Base-by-base conservation (phyloP, 2,797 vertebrate species). In the Channa striata region DNA sequence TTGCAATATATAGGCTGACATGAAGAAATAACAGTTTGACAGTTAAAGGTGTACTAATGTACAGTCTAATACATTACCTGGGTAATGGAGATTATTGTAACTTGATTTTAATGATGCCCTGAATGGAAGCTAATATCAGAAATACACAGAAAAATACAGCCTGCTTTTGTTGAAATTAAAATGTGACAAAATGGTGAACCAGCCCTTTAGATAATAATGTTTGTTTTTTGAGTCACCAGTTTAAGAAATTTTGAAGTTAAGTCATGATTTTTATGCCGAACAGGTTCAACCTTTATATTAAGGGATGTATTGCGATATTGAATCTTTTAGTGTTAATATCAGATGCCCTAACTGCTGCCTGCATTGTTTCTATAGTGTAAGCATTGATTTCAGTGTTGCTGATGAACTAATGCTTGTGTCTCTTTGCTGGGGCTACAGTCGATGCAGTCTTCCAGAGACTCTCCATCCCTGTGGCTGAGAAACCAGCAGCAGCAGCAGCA, bases 361-460 rank as follows among this genome's bases (percentile, higher is more conserved):
- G 44, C 20, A 34, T 19, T 76, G 63, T 68, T 80, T 40, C 67
- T 69, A 54, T 68, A 50, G 54, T 84, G 43, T 60, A 54, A 48
- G 44, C 80, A 71, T 74, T 82, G 76, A 81, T 87, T 56, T 48
- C 14, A 65, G 77, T 50, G 19, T 39, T 77, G 75, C 72, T 87
- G 71, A 73, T 82, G 64, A 75, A 76, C 72, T 82, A 67, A 86
- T 68, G 21, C 61, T 73, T 3, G 21, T 81, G 58, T 90, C 64
- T 89, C 53, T 76, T 70, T 88, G 68, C 88, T 91, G 80, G 82
- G 77, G 78, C 90, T 93, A 77, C 94, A 99, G 97, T 94, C 92
- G 16, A 98, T 98, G 96, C 93, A 88, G 94, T 94, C 94, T 89
- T 94, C 91, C 90, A 92, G 78, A 69, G 84, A 68, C 76, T 68